Evolutionary conservation across 2,888 invertebrate species (phyloP), one percentile per base, ranked within the genome.

Genomic region (Volucella inflata): DNA sequence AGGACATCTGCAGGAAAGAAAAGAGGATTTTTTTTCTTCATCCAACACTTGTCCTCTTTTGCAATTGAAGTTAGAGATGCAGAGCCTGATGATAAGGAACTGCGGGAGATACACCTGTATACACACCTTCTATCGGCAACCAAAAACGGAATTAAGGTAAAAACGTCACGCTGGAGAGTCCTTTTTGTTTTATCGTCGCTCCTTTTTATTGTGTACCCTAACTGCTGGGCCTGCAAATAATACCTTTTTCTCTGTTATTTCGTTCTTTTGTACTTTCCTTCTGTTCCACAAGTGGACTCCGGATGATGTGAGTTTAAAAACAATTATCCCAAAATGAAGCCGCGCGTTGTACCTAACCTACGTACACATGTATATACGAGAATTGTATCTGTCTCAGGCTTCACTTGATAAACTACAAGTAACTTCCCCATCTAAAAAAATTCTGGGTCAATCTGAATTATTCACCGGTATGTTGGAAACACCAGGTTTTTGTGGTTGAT

Each of bases 321-420:
- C 78, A 83, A 78, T 83, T 78, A 78, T 78, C 57, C 62, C 60
- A 38, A 46, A 78, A 55, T 57, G 77, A 48, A 78, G 65, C 64
- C 46, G 48, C 55, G 67, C 51, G 4, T 4, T 21, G 21, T 72
- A 53, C 77, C 62, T 67, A n/a, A n/a, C n/a, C n/a, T n/a, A n/a
- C n/a, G n/a, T n/a, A n/a, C n/a, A n/a, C n/a, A n/a, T n/a, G n/a
- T n/a, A 48, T 51, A 59, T 17, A 30, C 30, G 30, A 6, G 30
- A 30, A 30, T 6, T 6, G 30, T 30, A 40, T 8, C 57, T 50
- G 46, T 75, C 44, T 50, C 48, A n/a, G 68, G 57, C 70, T 65
- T 70, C 17, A 14, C 38, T 40, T 16, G 59, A 8, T 36, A 14
- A 30, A 30, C 30, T 30, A 6, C 30, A 6, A 30, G 44, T 3